Base-by-base conservation (phyloP, 2,797 vertebrate genomes). In the Allenopithecus nigroviridis region DNA sequence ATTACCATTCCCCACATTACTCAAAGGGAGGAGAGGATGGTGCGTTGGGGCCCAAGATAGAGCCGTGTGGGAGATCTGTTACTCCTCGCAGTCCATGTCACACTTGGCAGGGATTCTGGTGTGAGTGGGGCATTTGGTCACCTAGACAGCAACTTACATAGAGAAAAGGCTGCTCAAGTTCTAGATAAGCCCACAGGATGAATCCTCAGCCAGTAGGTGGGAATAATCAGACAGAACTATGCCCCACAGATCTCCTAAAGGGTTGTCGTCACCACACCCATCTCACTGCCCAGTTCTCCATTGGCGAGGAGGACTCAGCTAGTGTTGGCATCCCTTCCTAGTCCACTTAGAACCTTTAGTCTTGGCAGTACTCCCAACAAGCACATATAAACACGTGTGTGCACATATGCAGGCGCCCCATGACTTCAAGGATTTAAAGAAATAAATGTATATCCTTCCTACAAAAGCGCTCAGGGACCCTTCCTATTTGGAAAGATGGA, bases 51-150 rank as follows among this genome's bases (percentile, higher is more conserved):
- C 36, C 89, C 55, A 68, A 5, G 46, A 57, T 50, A 16, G 7
- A 79, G 84, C 84, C 91, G 8, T 17, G 41, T 81, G 59, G 83
- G 78, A 93, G n/a, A 48, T 13, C 11, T 50, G 10, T 33, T 22
- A 50, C 72, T 96, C 72, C 76, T 93, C n/a, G 50, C 75, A 72
- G 55, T 50, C 17, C 8, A 16, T 39, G 28, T 48, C 84, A 92
- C 41, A 33, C 30, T 95, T 95, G 92, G 48, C 78, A 75, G 36
- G 75, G 41, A 88, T 95, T 95, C 92, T 85, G 16, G 12, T 39
- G 41, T 48, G 33, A 70, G 14, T 39, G 16, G 39, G 12, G 6
- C 68, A 30, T 92, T 90, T 76, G 46, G 79, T 89, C 36, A 89
- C 39, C 59, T 48, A 33, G 43, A n/a, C 28, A 92, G 59, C 28